Evolutionary conservation across 1,140 invertebrate genomes (phyloP), one percentile per base, ranked within the genome.

Genomic region (Hesperophylax magnus): DNA sequence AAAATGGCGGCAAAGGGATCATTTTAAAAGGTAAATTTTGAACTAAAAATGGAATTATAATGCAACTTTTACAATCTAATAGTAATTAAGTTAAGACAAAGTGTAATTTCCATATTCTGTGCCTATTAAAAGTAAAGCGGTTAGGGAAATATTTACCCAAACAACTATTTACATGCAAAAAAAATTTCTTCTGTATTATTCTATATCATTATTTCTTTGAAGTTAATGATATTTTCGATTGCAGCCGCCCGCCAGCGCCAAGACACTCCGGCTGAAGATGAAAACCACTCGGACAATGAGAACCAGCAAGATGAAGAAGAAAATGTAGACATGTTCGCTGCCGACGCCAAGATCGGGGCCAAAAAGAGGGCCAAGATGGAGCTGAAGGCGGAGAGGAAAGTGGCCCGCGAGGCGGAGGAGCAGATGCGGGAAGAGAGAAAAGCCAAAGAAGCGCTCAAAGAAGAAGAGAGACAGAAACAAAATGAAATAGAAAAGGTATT

Each of bases 311-410:
- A 89, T 4, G 89, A 85, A 31, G 89, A 85, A 31, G 87, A 89
- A 39, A 86, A 90, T 18, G 85, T 92, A 31, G 65, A 74, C 4
- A n/a, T 60, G n/a, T 67, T 81, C 18, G 79, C 82, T 11, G 69
- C 63, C 56, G 94, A 95, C 84, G 93, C 93, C 6, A 98, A 98
- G 91, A 93, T 99, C 85, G 98, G 98, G 8, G 94, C 97, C 0
- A 99, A 99, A 88, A 98, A 98, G 88, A 88, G 94, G 22, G 96
- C 96, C 0, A 98, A 98, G 88, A 86, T 98, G 63, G 96, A 97
- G 90, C 95, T 96, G 0, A 99, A 99, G 88, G 96, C 97, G 75
- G 97, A 98, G 83, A 97, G 95, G 85, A 96, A 95, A 86, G 91
- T 93, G 9, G 92, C 94, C 72, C 92, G 97, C 85, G 97, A 98